Base-by-base conservation (phyloP, 2,797 vertebrate species). In the Brachyrhaphis roseni region DNA sequence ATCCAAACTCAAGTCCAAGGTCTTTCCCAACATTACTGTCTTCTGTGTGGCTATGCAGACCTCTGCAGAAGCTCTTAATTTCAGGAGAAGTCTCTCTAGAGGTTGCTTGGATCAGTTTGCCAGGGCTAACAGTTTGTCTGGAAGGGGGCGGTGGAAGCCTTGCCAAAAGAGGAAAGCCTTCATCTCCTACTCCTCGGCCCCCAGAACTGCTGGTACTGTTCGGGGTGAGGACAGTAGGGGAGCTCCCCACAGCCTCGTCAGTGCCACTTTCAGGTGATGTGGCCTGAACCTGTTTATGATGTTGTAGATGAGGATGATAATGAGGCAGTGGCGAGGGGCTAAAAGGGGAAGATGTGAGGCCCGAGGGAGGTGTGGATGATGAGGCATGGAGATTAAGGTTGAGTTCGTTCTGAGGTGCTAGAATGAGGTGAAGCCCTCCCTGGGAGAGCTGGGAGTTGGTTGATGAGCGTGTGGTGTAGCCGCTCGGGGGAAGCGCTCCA, bases 371-470 rank as follows among this genome's bases (percentile, higher is more conserved):
- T 1, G 96, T 96, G 36, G 97, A 95, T 53, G 96, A 93, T 51
- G 96, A 96, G 91, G 88, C 70, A 6, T 89, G 96, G 93, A 95
- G 95, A 90, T 94, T 97, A 91, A 94, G 94, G 86, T 95, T 96
- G 55, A 97, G 96, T 88, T 99, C 97, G 75, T 95, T 97, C 86
- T 97, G 97, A 41, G 97, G 97, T 11, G 97, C 97, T 82, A 99
- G 93, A 88, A 98, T 97, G 86, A 98, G 97, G 88, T 98, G 97
- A 74, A 99, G 96, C 81, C 97, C 97, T 79, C 95, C 96, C 84
- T 96, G 96, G 11, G 97, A 96, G 78, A 98, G 95, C 91, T 97
- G 97, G 83, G 97, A 94, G 93, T 97, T 94, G 72, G 97, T 97
- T 90, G 97, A 95, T 82, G 97, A 93, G 75, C 72, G 88, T 0